These are phyloP conservation scores for Phallusia fumigata DNA, from an alignment of 23 tunicate genomes.

Conservation along the genomic window DNA sequence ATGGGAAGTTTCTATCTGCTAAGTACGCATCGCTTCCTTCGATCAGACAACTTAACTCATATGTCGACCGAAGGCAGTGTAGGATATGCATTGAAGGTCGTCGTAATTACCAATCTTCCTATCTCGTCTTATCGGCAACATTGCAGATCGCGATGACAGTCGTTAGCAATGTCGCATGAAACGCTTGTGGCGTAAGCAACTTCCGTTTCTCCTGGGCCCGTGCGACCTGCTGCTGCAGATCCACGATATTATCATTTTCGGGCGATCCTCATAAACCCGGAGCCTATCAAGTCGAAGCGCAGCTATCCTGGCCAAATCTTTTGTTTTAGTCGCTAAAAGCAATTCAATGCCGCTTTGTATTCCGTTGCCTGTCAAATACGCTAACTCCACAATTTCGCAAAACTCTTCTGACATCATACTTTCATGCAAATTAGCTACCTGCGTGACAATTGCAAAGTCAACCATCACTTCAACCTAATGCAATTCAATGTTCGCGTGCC, in stretches of 20 bases:
- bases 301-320: too few species aligned
- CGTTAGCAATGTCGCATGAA: constrained; percentile 6
- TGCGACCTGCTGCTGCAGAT: neutral
- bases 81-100: neutral
- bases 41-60: too few species aligned
- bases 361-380: too few species aligned
- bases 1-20: too few species aligned
- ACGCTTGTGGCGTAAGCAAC: constrained; percentile 5
- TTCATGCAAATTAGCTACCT: neutral
- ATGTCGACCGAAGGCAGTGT: too few species aligned
- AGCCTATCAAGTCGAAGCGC: too few species aligned
- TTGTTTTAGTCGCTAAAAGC: too few species aligned
- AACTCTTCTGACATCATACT: too few species aligned
- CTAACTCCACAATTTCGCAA: too few species aligned
- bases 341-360: too few species aligned
- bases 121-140: constrained; percentile 7
- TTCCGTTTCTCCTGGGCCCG: neutral
- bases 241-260: neutral
- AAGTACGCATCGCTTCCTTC: too few species aligned
- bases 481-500: neutral
- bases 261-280: too few species aligned
- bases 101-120: constrained; percentile 11
- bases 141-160: constrained; percentile 8
- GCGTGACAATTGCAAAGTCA: neutral
- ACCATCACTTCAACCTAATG: neutral